A percentile compares a stretch with the other conserved stretches of the same genome.
These are phyloP conservation scores for Oreotrochilus melanogaster DNA, from an alignment of 2,113 vertebrate genomes.

Conservation along the genomic window DNA sequence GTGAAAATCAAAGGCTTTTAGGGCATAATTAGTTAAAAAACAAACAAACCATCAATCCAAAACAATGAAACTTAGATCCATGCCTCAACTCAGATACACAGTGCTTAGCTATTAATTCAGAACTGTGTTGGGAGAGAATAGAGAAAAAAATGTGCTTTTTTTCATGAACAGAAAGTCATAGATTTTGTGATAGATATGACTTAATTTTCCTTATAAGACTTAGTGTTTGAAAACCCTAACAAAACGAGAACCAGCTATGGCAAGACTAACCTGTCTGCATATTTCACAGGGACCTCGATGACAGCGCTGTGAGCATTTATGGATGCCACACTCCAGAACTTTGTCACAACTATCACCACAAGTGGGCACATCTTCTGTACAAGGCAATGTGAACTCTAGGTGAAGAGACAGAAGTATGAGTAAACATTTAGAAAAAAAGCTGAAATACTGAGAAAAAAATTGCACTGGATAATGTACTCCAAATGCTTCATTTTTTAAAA, in stretches of 20 bases:
- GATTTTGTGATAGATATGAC: background rate
- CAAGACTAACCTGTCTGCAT: constrained; percentile 89
- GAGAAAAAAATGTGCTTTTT: background rate
- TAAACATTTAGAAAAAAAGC: background rate
- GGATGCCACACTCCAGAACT: constrained; percentile 88
- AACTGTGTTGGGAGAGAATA: background rate
- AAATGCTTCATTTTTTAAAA: background rate
- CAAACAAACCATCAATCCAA: background rate
- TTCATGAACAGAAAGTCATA: background rate
- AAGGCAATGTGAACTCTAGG: constrained; percentile 89
- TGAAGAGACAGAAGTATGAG: background rate
- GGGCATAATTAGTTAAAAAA: background rate
- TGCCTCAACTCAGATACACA: background rate
- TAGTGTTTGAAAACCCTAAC: background rate
- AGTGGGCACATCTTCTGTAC: constrained; percentile 92
- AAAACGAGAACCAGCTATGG: background rate
- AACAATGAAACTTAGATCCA: background rate
- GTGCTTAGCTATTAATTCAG: background rate
- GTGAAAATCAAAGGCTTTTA: background rate
- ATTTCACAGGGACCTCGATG: constrained; percentile 94
- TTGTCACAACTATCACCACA: constrained; percentile 96
- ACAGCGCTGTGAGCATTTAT: constrained; percentile 95
- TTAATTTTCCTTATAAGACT: background rate
- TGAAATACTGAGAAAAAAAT: background rate
- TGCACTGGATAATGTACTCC: background rate